Evolutionary conservation across 2,797 vertebrate genomes (phyloP), one percentile per base, ranked within the genome.

Genomic region (Notolabrus celidotus): DNA sequence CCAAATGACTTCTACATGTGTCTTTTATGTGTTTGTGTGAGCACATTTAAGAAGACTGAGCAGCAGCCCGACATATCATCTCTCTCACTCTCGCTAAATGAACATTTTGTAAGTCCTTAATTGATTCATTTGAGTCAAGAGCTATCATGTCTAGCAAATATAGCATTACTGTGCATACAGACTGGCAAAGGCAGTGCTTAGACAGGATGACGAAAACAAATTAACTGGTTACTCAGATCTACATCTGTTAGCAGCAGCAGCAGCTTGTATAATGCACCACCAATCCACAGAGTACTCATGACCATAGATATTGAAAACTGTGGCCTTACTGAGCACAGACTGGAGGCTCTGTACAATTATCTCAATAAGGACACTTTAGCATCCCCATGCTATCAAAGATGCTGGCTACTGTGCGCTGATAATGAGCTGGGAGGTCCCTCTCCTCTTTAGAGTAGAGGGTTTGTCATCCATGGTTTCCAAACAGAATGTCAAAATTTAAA

Each of bases 101-200:
- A 66, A n/a, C 19, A 31, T 64, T 79, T 69, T 64, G 29, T 29
- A 54, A 53, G 41, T 33, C 23, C 31, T 36, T 76, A 77, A 82
- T 72, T 71, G 36, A 74, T 72, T 54, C 6, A 80, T 82, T 68
- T 69, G 42, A 73, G 71, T 67, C 33, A 19, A 50, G 56, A 75
- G 69, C n/a, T 14, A 51, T 45, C 27, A 36, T 2, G 22, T 52
- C 51, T 22, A 20, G 33, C 43, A 54, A 59, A 56, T 62, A 59
- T 14, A 52, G 57, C 38, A 61, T 71, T 75, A 66, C 77, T 70
- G 22, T 31, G 2, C 34, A 31, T 43, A 70, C 20, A 41, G 54
- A 71, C 23, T 82, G 74, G 62, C 36, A 74, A 68, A 71, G 56
- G 10, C 69, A 38, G n/a, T 7, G 46, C 31, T 23, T 25, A 5